A percentile compares a stretch with the other conserved stretches of the same genome.
Conservation (phyloP, 2,888 invertebrate genomes). For the Polydrusus cervinus region DNA sequence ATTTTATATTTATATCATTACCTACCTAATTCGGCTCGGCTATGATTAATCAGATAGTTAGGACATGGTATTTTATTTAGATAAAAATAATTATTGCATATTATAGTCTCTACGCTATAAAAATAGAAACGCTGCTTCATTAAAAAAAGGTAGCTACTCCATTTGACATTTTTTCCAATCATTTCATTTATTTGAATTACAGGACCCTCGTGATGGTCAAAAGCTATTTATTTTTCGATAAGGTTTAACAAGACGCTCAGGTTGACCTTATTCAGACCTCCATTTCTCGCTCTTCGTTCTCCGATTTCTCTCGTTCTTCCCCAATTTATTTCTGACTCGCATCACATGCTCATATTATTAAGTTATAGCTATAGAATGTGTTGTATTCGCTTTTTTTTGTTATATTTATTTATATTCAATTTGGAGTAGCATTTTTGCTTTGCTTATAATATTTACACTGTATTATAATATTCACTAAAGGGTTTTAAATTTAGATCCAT, state of each 20-base stretch:
- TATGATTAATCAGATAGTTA: no score
- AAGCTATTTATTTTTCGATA: constrained; percentile 19
- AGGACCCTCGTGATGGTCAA: background rate
- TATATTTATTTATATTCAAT: background rate
- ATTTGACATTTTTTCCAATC: constrained; percentile 6
- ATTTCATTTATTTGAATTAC: constrained; percentile 17
- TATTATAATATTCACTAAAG: no score
- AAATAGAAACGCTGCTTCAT: no score
- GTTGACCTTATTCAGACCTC: background rate
- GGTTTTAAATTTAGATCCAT: no score
- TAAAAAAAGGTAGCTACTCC: constrained; percentile 1
- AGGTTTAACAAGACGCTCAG: constrained; percentile 14
- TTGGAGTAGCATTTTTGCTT: no score
- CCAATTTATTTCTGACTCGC: background rate
- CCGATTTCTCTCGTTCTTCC: background rate
- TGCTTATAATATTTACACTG: no score
- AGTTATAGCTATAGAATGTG: background rate
- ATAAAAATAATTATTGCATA: no score
- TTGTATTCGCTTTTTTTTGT: background rate
- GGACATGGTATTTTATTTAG: no score
- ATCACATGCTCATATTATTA: background rate
- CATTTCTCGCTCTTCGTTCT: background rate
- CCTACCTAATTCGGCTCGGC: no score
- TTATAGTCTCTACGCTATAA: no score
- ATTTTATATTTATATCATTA: no score